A percentile compares a stretch with the other conserved stretches of the same genome.
These are phyloP conservation scores for Mactra quadrangularis DNA, from an alignment of 1,140 invertebrate species.

Conservation along the genomic window DNA sequence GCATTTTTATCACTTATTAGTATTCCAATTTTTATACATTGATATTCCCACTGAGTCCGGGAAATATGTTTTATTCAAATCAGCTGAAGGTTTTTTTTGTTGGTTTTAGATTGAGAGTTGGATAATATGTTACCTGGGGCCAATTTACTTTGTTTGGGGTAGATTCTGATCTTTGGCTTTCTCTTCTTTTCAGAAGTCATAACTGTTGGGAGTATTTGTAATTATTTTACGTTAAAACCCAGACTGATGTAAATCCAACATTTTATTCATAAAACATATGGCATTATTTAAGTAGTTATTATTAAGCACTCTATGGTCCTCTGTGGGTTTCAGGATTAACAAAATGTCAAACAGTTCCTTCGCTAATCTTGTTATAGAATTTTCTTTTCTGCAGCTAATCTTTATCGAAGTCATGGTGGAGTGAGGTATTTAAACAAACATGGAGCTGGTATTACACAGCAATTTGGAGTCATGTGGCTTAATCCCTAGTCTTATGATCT, in stretches of 20 bases:
- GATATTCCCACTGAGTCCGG: conserved; percentile 3
- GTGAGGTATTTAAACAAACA: not conserved
- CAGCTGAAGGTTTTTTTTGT: conserved; percentile 28
- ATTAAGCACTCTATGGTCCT: no score
- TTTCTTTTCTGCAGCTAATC: conserved; percentile 23
- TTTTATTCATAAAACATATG: no score
- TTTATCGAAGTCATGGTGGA: not conserved
- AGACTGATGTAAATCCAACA: no score
- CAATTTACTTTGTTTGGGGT: conserved; percentile 31
- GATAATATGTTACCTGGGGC: conserved; percentile 29
- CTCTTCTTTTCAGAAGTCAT: no score
- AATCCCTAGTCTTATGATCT: not conserved
- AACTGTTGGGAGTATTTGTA: no score
- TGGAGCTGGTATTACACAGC: no score
- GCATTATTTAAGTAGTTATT: no score
- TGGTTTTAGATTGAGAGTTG: conserved; percentile 11
- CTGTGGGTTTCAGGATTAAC: not conserved
- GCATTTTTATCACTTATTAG: no score
- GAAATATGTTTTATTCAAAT: conserved; percentile 41
- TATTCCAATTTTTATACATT: conserved; percentile 32
- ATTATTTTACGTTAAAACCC: no score
- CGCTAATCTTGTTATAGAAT: conserved; percentile 25
- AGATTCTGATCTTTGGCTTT: conserved; percentile 26
- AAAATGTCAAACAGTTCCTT: conserved; percentile 25
- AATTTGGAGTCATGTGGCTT: no score